Base-by-base conservation (phyloP, 2,113 vertebrate species). In the Puntigrus tetrazona region DNA sequence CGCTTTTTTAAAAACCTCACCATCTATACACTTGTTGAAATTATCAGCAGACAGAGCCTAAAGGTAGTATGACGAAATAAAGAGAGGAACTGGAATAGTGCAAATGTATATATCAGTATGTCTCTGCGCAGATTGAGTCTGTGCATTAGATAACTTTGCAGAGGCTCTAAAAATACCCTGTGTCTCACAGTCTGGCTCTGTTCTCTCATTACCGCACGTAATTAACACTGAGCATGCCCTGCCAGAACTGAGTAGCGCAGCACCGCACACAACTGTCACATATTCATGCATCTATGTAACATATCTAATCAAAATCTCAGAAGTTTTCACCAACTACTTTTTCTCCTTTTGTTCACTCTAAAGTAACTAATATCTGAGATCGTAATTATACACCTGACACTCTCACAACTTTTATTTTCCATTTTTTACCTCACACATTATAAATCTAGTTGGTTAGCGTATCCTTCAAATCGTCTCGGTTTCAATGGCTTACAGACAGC, bases 211-310 rank as follows among this genome's bases (percentile, higher is more conserved):
- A 93, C 92, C 87, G 85, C 47, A 85, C 90, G 89, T 94, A 94
- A 94, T 94, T 94, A 94, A 93, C 93, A 93, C 89, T 89, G 92
- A 91, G 90, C 85, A 87, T 87, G 86, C 87, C 86, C 88, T 92
- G 89, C 89, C 83, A 85, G 83, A 87, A 89, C 84, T 84, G 69
- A 73, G 69, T 88, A 88, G 88, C 86, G 74, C 85, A 85, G 86
- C 85, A 86, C 83, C 90, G 90, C 89, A 88, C 85, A 86, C 83
- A 91, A 91, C 90, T 92, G 91, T 88, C 81, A 86, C 84, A 74
- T 65, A 84, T 57, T 89, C 91, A 89, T 86, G 83, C 85, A 86
- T 78, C 89, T 87, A 88, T 89, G 88, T 87, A 88, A 86, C 82
- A 89, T 87, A 85, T 86, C 87, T 87, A 89, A 92, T 91, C 84